Percentiles rank a stretch among this genome's conserved stretches.
Evolutionary conservation across 2,113 vertebrate species (phyloP).

Genomic region (Aegithalos caudatus): DNA sequence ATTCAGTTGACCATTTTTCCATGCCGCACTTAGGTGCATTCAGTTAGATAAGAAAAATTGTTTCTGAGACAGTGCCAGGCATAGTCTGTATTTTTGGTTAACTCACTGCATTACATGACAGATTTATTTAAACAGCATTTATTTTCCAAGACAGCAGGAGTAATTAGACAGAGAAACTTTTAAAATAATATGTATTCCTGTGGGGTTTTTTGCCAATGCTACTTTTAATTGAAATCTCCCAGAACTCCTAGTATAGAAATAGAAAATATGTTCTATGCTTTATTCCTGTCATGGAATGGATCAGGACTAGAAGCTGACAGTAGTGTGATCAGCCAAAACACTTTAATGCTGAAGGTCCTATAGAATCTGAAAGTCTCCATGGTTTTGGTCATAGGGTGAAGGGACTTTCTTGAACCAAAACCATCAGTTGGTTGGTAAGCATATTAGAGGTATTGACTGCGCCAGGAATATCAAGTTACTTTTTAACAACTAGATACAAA

Average conservation of each 20-base stretch:
- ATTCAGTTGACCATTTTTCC: too few relatives aligned
- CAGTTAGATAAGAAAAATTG: neutral
- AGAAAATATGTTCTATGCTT: neutral
- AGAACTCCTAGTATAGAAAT: neutral
- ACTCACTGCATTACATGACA: neutral
- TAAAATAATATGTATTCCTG: neutral
- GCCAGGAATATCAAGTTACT: neutral
- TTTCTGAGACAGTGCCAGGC: neutral
- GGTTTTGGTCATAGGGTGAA: neutral
- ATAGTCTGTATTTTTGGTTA: neutral
- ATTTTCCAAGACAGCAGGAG: neutral
- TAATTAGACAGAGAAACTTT: neutral
- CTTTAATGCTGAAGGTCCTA: neutral
- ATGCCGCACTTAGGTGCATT: neutral
- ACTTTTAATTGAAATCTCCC: neutral
- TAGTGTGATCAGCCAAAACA: neutral
- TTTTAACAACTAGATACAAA: neutral
- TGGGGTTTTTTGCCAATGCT: neutral
- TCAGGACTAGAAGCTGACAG: neutral
- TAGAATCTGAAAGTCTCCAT: neutral
- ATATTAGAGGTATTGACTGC: neutral
- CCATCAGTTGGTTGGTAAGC: neutral
- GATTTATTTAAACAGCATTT: neutral
- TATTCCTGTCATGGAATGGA: accelerated
- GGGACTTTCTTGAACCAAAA: neutral